Conservation (phyloP, 2,888 invertebrate genomes). For the Euplexia lucipara region DNA sequence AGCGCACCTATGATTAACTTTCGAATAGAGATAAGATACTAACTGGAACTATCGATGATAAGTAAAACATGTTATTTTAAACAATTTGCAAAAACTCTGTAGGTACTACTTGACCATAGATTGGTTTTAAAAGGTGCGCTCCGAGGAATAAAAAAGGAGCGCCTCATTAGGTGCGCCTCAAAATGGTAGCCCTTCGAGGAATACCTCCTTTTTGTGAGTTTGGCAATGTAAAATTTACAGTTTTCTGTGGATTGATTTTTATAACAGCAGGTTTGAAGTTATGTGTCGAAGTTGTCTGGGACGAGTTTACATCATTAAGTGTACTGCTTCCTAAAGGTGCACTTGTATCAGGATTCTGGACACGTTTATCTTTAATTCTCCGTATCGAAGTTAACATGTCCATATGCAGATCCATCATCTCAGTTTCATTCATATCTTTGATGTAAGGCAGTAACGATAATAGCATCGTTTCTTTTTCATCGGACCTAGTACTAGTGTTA, state of each 20-base stretch:
- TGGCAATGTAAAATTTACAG: background rate
- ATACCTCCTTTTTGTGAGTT: background rate
- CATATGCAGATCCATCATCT: conserved; percentile 37
- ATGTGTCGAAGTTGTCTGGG: background rate
- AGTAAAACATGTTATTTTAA: too few relatives aligned
- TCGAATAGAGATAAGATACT: too few relatives aligned
- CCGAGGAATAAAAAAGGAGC: too few relatives aligned
- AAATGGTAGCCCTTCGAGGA: too few relatives aligned
- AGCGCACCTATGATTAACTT: too few relatives aligned
- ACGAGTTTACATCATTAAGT: background rate
- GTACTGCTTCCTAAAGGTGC: background rate
- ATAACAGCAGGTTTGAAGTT: background rate
- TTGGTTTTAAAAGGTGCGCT: too few relatives aligned
- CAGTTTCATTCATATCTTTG: conserved; percentile 48
- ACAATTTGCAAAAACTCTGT: too few relatives aligned
- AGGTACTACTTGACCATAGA: too few relatives aligned
- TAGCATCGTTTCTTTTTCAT: conserved; percentile 43
- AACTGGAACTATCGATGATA: too few relatives aligned
- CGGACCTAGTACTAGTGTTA: background rate
- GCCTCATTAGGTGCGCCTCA: too few relatives aligned
- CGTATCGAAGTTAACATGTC: conserved; percentile 17
- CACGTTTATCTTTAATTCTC: conserved; percentile 14
- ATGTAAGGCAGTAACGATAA: conserved; percentile 44
- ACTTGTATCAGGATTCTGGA: background rate
- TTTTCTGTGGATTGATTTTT: background rate